Evolutionary conservation across 2,888 invertebrate genomes (phyloP).

Genomic region (Tricholauxania praeusta): DNA sequence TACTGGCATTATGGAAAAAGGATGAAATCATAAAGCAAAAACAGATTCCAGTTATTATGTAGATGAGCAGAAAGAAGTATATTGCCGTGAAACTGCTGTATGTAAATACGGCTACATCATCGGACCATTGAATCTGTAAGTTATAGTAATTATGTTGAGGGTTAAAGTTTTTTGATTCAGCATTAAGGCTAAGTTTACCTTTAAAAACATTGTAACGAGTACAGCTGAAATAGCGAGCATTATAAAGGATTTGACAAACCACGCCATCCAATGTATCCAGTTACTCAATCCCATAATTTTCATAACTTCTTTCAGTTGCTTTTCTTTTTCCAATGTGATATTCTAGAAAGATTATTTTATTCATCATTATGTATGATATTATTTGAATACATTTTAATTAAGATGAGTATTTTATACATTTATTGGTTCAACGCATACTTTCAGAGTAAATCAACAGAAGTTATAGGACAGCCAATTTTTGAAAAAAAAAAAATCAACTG

Average conservation of each 20-base stretch:
- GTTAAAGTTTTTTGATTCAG: too few species aligned
- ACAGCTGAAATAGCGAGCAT: slow-evolving; percentile 71
- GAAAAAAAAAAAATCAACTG: too few species aligned
- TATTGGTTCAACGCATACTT: too few species aligned
- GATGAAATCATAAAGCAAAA: slow-evolving; percentile 83
- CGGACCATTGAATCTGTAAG: slow-evolving; percentile 56
- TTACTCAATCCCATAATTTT: slow-evolving; percentile 20
- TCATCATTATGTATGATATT: too few species aligned
- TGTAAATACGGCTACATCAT: slow-evolving; percentile 74
- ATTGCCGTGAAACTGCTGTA: slow-evolving; percentile 75
- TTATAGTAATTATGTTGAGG: not conserved
- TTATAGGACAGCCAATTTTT: too few species aligned
- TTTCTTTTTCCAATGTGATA: slow-evolving; percentile 14
- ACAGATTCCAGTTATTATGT: slow-evolving; percentile 76
- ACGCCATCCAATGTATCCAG: slow-evolving; percentile 31
- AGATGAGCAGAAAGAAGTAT: slow-evolving; percentile 77
- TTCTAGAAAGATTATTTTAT: not conserved
- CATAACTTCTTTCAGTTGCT: slow-evolving; percentile 12
- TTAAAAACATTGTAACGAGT: slow-evolving; percentile 44
- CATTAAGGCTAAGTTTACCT: slow-evolving; percentile 62
- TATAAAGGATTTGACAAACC: slow-evolving; percentile 72
- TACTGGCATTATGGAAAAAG: slow-evolving; percentile 82
- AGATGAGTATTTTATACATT: too few species aligned
- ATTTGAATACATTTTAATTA: too few species aligned
- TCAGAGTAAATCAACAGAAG: too few species aligned